Conservation (phyloP, 2,113 vertebrate genomes). For the Andinoacara biseriatus region DNA sequence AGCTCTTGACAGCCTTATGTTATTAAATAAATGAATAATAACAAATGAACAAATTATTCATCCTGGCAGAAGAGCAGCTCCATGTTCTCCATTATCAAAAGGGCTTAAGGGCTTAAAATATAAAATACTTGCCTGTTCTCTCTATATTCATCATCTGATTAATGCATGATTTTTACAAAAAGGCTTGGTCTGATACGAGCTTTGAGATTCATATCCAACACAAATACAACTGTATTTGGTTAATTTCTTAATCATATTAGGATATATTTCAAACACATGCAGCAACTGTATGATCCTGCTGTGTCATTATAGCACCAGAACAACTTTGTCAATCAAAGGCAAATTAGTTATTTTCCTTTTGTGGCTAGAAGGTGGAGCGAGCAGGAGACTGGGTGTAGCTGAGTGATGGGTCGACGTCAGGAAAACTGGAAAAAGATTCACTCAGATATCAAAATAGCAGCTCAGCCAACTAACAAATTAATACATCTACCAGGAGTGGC, state of each 20-base stretch:
- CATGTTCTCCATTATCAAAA: slow-evolving; percentile 6
- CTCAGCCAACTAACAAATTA: too few relatives aligned
- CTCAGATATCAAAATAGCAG: too few relatives aligned
- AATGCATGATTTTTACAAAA: slow-evolving; percentile 28
- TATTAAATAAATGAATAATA: slow-evolving; percentile 17
- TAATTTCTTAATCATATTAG: background rate
- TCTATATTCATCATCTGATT: background rate
- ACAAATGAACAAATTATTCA: slow-evolving; percentile 51
- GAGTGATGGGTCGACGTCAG: too few relatives aligned
- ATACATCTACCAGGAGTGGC: too few relatives aligned
- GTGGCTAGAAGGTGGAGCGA: too few relatives aligned
- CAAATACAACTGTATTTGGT: background rate
- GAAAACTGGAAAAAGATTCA: too few relatives aligned
- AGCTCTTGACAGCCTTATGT: slow-evolving; percentile 36
- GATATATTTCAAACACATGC: too few relatives aligned
- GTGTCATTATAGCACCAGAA: too few relatives aligned
- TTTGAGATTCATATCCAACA: background rate
- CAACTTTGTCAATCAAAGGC: too few relatives aligned
- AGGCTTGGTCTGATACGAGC: background rate
- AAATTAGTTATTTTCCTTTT: too few relatives aligned
- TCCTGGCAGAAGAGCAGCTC: background rate
- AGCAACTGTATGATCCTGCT: too few relatives aligned
- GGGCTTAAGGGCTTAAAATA: slow-evolving; percentile 13
- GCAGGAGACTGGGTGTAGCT: too few relatives aligned
- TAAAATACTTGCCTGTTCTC: background rate